Evolutionary conservation across 2,888 invertebrate genomes (phyloP).

Genomic region (Drosophila eohydei): DNA sequence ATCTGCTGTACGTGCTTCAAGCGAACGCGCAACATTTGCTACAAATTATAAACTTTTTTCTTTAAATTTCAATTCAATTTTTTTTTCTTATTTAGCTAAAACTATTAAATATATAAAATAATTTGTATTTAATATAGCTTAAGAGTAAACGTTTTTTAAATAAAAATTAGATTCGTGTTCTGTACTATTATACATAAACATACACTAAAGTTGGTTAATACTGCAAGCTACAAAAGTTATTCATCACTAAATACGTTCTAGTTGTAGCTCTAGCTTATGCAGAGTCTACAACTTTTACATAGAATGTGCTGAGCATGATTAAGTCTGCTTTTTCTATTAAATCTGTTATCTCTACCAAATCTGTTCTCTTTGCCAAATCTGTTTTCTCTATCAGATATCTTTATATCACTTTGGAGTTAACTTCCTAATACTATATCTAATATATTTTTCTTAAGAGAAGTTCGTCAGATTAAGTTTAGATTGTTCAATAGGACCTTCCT

Average conservation of each 20-base stretch:
- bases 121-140: slow-evolving; percentile 9
- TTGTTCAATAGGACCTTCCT: no score
- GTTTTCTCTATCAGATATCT: background rate
- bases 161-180: background rate
- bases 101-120: slow-evolving; percentile 13
- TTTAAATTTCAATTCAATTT: background rate
- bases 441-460: background rate
- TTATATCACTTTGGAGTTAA: no score
- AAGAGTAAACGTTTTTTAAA: slow-evolving; percentile 2
- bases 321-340: background rate
- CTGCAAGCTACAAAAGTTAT: slow-evolving; percentile 25
- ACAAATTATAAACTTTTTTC: slow-evolving; percentile 16
- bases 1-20: slow-evolving; percentile 1
- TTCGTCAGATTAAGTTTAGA: no score
- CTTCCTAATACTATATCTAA: no score
- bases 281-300: background rate
- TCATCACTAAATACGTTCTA: background rate
- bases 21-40: slow-evolving; percentile 46
- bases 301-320: background rate
- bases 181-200: slow-evolving; percentile 21
- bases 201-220: slow-evolving; percentile 23
- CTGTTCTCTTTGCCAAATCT: background rate
- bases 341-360: background rate
- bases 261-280: background rate
- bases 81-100: slow-evolving; percentile 1